Percentiles rank a stretch among this genome's conserved stretches.
Conservation (phyloP, 2,888 invertebrate genomes). For the Diaprepes abbreviatus region DNA sequence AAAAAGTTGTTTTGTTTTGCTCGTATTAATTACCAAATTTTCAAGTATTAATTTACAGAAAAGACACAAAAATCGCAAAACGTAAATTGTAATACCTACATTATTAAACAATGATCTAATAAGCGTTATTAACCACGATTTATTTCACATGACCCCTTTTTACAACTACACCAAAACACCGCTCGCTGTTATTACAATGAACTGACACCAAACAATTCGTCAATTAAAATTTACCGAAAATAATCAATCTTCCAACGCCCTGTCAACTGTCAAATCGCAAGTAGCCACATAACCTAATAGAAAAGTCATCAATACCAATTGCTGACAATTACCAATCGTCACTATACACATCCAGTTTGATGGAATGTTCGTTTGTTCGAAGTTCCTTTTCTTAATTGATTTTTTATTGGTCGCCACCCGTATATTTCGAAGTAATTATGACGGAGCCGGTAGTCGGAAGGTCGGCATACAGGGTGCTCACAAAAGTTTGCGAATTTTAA, state of each 20-base stretch:
- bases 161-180: too few species aligned
- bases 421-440: slow-evolving; percentile 11
- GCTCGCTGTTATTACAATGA: background rate
- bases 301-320: slow-evolving; percentile 43
- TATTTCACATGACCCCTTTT: too few species aligned
- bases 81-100: too few species aligned
- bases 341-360: slow-evolving; percentile 3
- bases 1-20: too few species aligned
- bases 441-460: background rate
- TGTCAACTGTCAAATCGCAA: slow-evolving; percentile 30
- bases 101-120: too few species aligned
- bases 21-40: too few species aligned
- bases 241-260: slow-evolving; percentile 36
- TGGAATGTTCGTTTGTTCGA: slow-evolving; percentile 7
- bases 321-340: slow-evolving; percentile 27
- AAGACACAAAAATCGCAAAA: too few species aligned
- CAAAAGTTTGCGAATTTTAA: too few species aligned
- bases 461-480: too few species aligned
- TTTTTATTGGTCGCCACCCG: slow-evolving; percentile 37
- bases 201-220: background rate
- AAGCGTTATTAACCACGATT: too few species aligned
- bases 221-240: slow-evolving; percentile 2
- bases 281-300: slow-evolving; percentile 24
- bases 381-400: slow-evolving; percentile 40
- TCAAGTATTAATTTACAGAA: too few species aligned